Conservation (phyloP, 2,797 vertebrate species). For the Enteromius mattozi region DNA sequence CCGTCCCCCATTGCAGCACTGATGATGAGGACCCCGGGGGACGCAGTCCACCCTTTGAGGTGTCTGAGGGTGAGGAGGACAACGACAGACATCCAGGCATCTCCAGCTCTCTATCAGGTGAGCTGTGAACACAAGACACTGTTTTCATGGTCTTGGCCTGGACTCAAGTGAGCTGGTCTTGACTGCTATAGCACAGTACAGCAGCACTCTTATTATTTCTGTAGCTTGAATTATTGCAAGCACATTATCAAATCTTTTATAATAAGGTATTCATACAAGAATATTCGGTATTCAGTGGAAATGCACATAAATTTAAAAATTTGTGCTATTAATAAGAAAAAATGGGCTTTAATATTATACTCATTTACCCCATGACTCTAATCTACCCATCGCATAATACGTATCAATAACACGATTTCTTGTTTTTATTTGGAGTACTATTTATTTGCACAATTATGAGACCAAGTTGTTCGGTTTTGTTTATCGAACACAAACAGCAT, state of each 20-base stretch:
- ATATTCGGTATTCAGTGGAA: too few relatives aligned
- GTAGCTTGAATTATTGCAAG: not conserved
- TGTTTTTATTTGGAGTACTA: too few relatives aligned
- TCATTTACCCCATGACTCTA: too few relatives aligned
- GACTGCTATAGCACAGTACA: not conserved
- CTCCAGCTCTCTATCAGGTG: slow-evolving; percentile 85
- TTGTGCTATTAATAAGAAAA: too few relatives aligned
- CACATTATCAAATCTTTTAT: not conserved
- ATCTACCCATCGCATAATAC: too few relatives aligned
- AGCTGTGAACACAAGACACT: not conserved
- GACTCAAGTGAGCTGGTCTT: not conserved
- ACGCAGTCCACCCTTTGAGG: slow-evolving; percentile 88
- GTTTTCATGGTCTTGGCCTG: not conserved
- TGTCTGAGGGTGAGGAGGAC: slow-evolving; percentile 89
- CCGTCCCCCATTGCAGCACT: slow-evolving; percentile 83
- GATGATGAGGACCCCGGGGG: slow-evolving; percentile 89
- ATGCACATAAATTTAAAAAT: too few relatives aligned
- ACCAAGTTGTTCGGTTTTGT: too few relatives aligned
- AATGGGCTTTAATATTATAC: too few relatives aligned
- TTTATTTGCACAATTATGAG: too few relatives aligned
- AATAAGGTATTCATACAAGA: too few relatives aligned
- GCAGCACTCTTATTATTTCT: not conserved
- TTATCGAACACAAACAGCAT: not conserved
- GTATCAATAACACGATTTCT: too few relatives aligned
- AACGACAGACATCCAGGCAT: slow-evolving; percentile 78